Conservation (phyloP, 37 sponge, comb jelly and placozoan genomes). For the Aplysina aerophoba region DNA sequence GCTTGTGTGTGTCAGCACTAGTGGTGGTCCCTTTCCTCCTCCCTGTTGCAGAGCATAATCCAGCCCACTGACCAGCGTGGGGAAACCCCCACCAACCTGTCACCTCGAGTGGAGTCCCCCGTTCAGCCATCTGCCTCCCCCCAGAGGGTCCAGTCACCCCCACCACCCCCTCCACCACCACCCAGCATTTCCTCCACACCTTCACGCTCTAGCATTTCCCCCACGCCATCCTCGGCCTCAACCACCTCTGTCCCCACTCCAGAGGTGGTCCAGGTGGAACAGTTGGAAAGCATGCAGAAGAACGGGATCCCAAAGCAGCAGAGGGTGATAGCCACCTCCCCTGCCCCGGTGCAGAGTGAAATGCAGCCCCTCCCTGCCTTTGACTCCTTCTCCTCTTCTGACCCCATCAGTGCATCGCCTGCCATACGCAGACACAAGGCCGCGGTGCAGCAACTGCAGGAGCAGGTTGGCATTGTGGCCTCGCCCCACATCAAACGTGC, state of each 20-base stretch:
- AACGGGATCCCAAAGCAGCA: not conserved
- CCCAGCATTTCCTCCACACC: not conserved
- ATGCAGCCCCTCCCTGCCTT: not conserved
- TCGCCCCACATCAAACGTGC: not conserved
- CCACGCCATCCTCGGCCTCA: conserved; percentile 3
- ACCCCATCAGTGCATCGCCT: not conserved
- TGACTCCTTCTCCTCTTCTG: not conserved
- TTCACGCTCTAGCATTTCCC: not conserved
- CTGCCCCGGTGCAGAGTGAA: not conserved
- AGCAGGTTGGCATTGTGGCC: conserved; percentile 6
- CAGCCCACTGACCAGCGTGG: too few relatives aligned
- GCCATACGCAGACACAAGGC: not conserved
- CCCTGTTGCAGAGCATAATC: too few relatives aligned
- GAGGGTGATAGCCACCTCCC: conserved; percentile 1
- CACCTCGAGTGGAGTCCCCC: too few relatives aligned
- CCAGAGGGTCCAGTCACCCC: too few relatives aligned
- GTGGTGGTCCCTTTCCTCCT: too few relatives aligned
- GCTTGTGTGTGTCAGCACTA: too few relatives aligned
- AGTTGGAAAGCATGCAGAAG: not conserved
- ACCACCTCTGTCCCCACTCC: not conserved
- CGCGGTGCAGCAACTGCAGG: not conserved
- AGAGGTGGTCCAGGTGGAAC: conserved; percentile 7
- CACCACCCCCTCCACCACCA: too few relatives aligned
- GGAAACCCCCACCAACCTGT: too few relatives aligned
- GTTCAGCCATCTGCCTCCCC: too few relatives aligned